A percentile compares a stretch with the other conserved stretches of the same genome.
These are phyloP conservation scores for Drosophila colorata DNA, from an alignment of 2,888 invertebrate genomes.

Conservation along the genomic window DNA sequence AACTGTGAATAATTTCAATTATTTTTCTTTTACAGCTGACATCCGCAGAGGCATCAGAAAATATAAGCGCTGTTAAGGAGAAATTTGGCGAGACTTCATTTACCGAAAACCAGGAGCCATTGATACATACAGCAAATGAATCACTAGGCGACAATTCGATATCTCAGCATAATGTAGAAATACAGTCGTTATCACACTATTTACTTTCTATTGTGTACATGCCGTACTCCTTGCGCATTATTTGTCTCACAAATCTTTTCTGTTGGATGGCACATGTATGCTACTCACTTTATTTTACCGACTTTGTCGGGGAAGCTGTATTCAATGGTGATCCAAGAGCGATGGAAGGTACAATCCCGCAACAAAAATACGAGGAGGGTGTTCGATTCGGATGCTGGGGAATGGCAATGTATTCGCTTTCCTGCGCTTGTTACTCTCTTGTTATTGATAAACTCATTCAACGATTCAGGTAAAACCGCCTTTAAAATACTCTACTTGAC, in stretches of 20 bases:
- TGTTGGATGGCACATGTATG: constrained; percentile 99
- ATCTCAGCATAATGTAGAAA: constrained; percentile 71
- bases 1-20: not conserved
- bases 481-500: too few relatives aligned
- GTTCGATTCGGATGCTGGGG: constrained; percentile 98
- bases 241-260: constrained; percentile 97
- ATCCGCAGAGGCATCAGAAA: constrained; percentile 5
- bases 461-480: constrained; percentile 87
- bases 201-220: constrained; percentile 95
- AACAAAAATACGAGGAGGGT: constrained; percentile 93
- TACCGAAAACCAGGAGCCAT: constrained; percentile 36
- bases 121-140: constrained; percentile 10
- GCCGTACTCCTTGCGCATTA: constrained; percentile 93
- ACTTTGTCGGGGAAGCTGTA: constrained; percentile 89
- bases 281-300: constrained; percentile 98
- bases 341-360: constrained; percentile 88
- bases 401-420: constrained; percentile 98
- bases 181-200: constrained; percentile 90
- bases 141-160: not conserved
- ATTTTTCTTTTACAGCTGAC: constrained; percentile 4
- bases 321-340: constrained; percentile 87
- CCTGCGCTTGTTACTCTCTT: constrained; percentile 96
- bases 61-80: constrained; percentile 19
- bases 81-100: constrained; percentile 66
- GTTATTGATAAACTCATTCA: constrained; percentile 94